Evolutionary conservation across 2,888 invertebrate species (phyloP).

Genomic region (Carabus problematicus): DNA sequence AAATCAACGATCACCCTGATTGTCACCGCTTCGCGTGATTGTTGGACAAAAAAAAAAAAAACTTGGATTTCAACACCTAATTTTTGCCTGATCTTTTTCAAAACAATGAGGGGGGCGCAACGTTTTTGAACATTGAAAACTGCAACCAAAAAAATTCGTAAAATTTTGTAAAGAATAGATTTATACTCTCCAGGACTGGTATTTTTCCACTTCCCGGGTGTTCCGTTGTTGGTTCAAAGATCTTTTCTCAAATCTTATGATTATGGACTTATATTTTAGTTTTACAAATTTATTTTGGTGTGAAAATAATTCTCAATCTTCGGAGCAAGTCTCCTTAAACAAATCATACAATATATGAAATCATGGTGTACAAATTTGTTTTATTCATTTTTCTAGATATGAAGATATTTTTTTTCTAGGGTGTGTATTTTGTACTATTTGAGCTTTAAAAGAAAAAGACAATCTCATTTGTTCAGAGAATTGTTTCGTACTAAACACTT

Average conservation of each 20-base stretch:
- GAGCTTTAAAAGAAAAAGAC: conserved; percentile 33
- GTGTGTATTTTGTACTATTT: conserved; percentile 36
- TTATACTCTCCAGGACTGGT: conserved; percentile 41
- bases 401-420: conserved; percentile 22
- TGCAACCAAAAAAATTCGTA: conserved; percentile 58
- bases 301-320: no score
- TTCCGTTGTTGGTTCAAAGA: conserved; percentile 16
- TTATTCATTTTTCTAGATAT: conserved; percentile 29
- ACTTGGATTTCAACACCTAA: conserved; percentile 58
- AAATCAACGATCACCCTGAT: conserved; percentile 53
- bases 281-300: conserved; percentile 16
- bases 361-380: conserved; percentile 37
- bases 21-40: conserved; percentile 48
- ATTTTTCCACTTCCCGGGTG: conserved; percentile 36
- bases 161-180: conserved; percentile 51
- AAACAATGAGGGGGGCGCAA: conserved; percentile 42
- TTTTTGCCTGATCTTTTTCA: conserved; percentile 47
- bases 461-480: conserved; percentile 29
- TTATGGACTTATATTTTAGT: conserved; percentile 9
- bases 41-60: conserved; percentile 57
- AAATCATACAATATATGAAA: conserved; percentile 25
- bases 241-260: conserved; percentile 20
- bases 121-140: conserved; percentile 48
- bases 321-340: conserved; percentile 16
- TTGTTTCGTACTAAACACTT: conserved; percentile 25